phyloP scores from a whole-genome alignment of 2,113 vertebrate genomes.

The Zapornia atra region DNA sequence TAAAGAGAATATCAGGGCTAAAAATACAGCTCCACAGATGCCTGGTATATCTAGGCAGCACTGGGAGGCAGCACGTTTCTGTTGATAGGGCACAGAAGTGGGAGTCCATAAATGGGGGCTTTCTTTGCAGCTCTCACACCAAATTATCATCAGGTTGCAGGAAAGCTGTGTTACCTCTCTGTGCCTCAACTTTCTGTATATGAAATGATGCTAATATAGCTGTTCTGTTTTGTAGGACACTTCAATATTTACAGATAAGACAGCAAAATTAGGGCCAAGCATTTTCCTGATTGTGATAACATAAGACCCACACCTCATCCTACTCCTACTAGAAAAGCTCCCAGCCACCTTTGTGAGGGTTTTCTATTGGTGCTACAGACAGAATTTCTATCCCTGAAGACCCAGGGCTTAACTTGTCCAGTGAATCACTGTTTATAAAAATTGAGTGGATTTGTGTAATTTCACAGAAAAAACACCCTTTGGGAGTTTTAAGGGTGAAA shows the following conservation, averaged over 20 bases:
- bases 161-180: background rate
- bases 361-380: background rate
- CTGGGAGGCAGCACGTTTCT: slow-evolving; percentile 61
- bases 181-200: background rate
- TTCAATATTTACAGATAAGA: background rate
- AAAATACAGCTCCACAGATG: slow-evolving; percentile 38
- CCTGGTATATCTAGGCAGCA: slow-evolving; percentile 11
- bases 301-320: background rate
- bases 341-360: background rate
- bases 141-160: background rate
- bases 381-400: background rate
- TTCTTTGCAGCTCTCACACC: background rate
- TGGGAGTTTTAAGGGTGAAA: background rate
- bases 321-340: background rate
- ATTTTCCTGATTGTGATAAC: background rate
- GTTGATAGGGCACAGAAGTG: background rate
- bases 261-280: background rate
- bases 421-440: background rate
- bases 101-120: background rate
- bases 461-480: background rate
- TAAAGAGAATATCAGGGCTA: slow-evolving; percentile 11
- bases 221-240: background rate
- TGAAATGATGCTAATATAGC: background rate
- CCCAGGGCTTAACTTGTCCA: background rate
- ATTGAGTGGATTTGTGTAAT: background rate